Evolutionary conservation across 2,113 vertebrate species (phyloP).

Genomic region (Sitta europaea): DNA sequence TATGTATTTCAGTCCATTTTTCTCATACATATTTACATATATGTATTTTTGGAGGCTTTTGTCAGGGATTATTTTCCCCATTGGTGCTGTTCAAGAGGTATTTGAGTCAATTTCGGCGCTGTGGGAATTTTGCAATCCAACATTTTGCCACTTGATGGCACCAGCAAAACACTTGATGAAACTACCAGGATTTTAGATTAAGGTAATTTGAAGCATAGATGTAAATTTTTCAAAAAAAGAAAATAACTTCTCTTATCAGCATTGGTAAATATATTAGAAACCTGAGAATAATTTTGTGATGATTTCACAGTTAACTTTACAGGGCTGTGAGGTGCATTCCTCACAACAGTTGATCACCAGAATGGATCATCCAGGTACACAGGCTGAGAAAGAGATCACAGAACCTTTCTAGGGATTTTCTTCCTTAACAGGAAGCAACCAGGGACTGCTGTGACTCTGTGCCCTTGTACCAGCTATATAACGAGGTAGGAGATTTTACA

Average conservation of each 20-base stretch:
- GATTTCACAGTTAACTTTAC: background rate
- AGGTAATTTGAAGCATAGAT: background rate
- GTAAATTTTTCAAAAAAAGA: background rate
- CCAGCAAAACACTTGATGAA: constrained; percentile 7
- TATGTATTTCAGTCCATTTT: background rate
- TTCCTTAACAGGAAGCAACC: background rate
- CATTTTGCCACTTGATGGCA: constrained; percentile 67
- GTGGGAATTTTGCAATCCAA: background rate
- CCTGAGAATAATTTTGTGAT: background rate
- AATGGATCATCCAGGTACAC: background rate
- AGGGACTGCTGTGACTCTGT: background rate
- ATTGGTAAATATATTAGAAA: background rate
- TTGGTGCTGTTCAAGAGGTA: background rate
- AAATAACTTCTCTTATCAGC: background rate
- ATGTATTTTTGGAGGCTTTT: background rate
- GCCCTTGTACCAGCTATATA: background rate
- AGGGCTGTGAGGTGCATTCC: background rate
- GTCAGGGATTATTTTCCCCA: background rate
- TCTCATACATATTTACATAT: background rate
- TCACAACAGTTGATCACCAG: accelerated
- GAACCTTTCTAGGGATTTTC: background rate
- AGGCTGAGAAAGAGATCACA: background rate
- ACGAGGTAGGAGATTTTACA: background rate
- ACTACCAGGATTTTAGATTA: accelerated
- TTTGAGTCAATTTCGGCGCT: background rate